Percentiles rank a stretch among this genome's conserved stretches.
These are phyloP conservation scores for Aspidapion aeneum DNA, from an alignment of 2,888 invertebrate genomes.

Conservation along the genomic window DNA sequence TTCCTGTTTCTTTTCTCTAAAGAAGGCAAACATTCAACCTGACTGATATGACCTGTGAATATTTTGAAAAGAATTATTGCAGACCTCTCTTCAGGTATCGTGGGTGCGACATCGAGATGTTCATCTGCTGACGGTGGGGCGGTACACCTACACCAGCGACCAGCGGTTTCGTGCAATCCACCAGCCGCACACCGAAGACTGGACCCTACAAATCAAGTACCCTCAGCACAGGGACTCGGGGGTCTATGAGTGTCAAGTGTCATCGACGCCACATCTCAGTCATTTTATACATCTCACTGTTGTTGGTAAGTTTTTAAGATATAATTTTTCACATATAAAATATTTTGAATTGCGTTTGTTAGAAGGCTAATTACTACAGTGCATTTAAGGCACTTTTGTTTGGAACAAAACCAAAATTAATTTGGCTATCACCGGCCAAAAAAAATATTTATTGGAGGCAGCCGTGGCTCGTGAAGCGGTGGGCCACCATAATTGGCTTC, in stretches of 20 bases:
- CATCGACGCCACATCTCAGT: slow-evolving; percentile 89
- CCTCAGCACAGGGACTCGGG: slow-evolving; percentile 88
- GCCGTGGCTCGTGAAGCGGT: too few species aligned
- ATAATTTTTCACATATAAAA: slow-evolving; percentile 1
- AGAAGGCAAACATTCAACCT: too few species aligned
- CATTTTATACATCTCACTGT: slow-evolving; percentile 89
- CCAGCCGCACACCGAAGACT: slow-evolving; percentile 82
- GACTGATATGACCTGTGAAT: too few species aligned
- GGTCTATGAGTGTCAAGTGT: slow-evolving; percentile 92
- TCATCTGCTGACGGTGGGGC: slow-evolving; percentile 83
- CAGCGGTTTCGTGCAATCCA: slow-evolving; percentile 88
- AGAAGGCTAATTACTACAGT: too few species aligned
- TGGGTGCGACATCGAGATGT: slow-evolving; percentile 91
- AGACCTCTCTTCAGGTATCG: slow-evolving; percentile 78
- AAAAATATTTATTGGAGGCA: too few species aligned
- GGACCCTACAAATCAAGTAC: slow-evolving; percentile 90
- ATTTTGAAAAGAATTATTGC: too few species aligned
- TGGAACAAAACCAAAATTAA: too few species aligned
- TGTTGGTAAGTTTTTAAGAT: slow-evolving; percentile 80
- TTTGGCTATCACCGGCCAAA: too few species aligned
- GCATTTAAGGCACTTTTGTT: too few species aligned
- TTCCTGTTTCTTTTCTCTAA: too few species aligned
- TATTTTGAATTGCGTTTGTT: too few species aligned
- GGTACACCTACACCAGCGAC: slow-evolving; percentile 89
- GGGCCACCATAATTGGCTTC: too few species aligned